Conservation (phyloP, 2,888 invertebrate genomes). For the Achlya flavicornis region DNA sequence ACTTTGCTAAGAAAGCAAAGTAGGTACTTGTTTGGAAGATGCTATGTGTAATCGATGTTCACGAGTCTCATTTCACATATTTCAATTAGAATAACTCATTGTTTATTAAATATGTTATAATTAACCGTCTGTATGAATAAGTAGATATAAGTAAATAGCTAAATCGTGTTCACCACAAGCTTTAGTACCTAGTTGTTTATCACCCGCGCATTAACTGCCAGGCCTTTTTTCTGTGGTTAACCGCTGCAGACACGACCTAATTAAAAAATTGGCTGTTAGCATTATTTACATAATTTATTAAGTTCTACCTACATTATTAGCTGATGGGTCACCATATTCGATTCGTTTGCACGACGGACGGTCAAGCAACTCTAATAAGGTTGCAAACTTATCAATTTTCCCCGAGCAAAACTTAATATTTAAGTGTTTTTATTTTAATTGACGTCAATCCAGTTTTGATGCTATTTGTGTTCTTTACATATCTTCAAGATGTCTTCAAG, state of each 20-base stretch:
- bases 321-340: background rate
- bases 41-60: background rate
- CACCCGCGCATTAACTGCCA: slow-evolving; percentile 34
- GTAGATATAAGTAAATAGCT: slow-evolving; percentile 25
- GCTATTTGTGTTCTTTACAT: slow-evolving; percentile 10
- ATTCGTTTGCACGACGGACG: background rate
- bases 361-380: background rate
- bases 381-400: background rate
- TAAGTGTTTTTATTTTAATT: slow-evolving; percentile 22
- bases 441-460: slow-evolving; percentile 31
- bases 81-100: background rate
- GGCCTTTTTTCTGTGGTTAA: slow-evolving; percentile 43
- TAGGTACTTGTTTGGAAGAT: background rate
- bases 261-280: slow-evolving; percentile 32
- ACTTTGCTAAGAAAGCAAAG: too few species aligned
- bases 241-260: slow-evolving; percentile 49
- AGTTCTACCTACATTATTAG: background rate
- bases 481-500: slow-evolving; percentile 18
- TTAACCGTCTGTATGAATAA: background rate
- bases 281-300: background rate
- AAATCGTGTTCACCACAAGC: slow-evolving; percentile 28
- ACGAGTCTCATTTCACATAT: background rate
- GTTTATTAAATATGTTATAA: background rate
- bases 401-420: slow-evolving; percentile 5
- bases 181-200: slow-evolving; percentile 22